Conservation (phyloP, 2,113 vertebrate species). For the Takifugu bimaculatus region DNA sequence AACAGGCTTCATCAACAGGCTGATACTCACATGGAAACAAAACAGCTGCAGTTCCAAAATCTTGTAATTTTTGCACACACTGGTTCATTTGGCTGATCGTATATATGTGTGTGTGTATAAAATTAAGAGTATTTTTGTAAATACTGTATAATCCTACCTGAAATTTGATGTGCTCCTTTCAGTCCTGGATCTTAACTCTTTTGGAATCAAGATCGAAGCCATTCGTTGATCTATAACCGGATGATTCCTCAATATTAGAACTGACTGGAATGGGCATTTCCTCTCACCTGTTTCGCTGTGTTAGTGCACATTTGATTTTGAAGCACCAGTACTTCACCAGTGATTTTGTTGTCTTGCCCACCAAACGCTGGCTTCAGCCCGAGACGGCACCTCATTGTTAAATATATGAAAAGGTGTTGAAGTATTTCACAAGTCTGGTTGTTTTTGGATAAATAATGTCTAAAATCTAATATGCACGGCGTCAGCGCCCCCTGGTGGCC, state of each 20-base stretch:
- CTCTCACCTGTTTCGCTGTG: neutral
- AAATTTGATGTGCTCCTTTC: no score
- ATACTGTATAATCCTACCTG: no score
- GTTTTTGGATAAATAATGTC: neutral
- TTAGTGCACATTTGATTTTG: no score
- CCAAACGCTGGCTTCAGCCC: neutral
- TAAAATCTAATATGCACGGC: neutral
- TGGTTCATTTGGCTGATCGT: neutral
- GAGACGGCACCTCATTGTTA: neutral
- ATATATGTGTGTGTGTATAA: no score
- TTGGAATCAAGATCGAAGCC: neutral
- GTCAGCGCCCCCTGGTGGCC: neutral
- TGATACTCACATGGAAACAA: no score
- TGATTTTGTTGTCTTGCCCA: neutral
- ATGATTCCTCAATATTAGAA: neutral
- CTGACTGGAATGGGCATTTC: no score
- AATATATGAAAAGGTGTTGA: neutral
- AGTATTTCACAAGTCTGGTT: neutral
- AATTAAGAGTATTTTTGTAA: no score
- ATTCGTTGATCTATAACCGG: neutral
- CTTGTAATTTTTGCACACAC: neutral
- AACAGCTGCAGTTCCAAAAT: no score
- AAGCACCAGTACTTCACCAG: no score
- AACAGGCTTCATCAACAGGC: no score
- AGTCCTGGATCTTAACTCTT: neutral